phyloP scores from a whole-genome alignment of 2,113 vertebrate genomes.

The Oreochromis niloticus region DNA sequence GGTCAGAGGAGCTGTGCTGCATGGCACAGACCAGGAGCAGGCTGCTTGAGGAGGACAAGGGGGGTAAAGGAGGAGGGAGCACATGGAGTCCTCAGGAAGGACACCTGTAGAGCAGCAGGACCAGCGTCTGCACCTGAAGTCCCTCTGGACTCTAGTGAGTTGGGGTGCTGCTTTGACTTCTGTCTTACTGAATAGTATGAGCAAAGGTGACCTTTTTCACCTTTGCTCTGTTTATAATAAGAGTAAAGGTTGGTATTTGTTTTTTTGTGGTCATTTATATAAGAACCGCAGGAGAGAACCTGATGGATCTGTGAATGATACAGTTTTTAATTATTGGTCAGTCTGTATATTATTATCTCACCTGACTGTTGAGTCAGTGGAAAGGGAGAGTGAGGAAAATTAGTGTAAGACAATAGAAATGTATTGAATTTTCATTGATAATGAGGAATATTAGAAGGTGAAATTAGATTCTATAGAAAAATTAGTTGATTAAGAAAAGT shows the following conservation, averaged over 20 bases:
- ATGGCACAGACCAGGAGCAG: neutral
- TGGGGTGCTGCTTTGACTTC: neutral
- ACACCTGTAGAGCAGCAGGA: neutral
- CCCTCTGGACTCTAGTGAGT: slow-evolving; percentile 64
- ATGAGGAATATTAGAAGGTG: neutral
- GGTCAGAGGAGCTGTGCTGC: neutral
- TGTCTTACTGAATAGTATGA: neutral
- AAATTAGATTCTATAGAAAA: neutral
- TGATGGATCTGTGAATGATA: neutral
- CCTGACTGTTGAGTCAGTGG: neutral
- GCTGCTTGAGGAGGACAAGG: neutral
- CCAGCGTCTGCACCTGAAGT: slow-evolving; percentile 5
- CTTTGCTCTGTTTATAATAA: neutral
- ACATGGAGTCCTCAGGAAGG: slow-evolving; percentile 23
- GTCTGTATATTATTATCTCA: neutral
- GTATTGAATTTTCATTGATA: neutral
- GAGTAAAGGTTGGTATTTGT: neutral
- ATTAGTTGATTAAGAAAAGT: neutral
- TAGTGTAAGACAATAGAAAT: neutral
- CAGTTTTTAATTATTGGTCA: neutral
- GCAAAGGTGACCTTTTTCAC: neutral
- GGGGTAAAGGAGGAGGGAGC: neutral
- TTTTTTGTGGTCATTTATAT: neutral
- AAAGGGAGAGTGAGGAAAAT: neutral
- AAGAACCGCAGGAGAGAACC: neutral